These are phyloP conservation scores for Periphyllus acericola DNA, from an alignment of 2,888 invertebrate genomes.

Conservation along the genomic window DNA sequence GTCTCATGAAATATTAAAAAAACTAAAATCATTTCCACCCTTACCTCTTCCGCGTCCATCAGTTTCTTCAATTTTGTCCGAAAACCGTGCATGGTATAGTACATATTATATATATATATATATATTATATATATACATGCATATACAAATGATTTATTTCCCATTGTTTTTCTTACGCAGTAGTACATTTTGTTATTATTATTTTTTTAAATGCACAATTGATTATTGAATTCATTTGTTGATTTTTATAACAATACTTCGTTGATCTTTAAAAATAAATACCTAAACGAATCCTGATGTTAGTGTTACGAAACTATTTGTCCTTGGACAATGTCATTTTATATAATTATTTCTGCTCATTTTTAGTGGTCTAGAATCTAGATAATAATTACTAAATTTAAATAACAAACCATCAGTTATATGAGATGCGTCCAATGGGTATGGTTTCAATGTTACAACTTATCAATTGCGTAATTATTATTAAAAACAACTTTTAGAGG, in stretches of 20 bases:
- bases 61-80: background rate
- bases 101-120: background rate
- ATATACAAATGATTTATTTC: background rate
- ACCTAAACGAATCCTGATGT: background rate
- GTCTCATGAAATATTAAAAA: background rate
- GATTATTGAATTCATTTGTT: background rate
- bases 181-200: background rate
- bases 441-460: too few relatives aligned
- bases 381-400: too few relatives aligned
- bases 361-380: too few relatives aligned
- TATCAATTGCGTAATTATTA: too few relatives aligned
- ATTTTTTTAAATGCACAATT: background rate
- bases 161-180: background rate
- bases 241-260: background rate
- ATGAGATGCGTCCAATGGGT: too few relatives aligned
- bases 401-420: too few relatives aligned
- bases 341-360: too few relatives aligned
- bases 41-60: background rate
- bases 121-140: too few relatives aligned
- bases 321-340: too few relatives aligned
- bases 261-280: background rate
- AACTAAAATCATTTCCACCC: background rate
- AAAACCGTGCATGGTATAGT: background rate
- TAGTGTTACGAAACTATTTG: background rate
- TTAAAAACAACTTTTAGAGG: too few relatives aligned